Evolutionary conservation across 30 jellyfish, hydroid and myxozoan genomes (phyloP), one percentile per base, ranked within the genome.

Genomic region (Mastigias papua): DNA sequence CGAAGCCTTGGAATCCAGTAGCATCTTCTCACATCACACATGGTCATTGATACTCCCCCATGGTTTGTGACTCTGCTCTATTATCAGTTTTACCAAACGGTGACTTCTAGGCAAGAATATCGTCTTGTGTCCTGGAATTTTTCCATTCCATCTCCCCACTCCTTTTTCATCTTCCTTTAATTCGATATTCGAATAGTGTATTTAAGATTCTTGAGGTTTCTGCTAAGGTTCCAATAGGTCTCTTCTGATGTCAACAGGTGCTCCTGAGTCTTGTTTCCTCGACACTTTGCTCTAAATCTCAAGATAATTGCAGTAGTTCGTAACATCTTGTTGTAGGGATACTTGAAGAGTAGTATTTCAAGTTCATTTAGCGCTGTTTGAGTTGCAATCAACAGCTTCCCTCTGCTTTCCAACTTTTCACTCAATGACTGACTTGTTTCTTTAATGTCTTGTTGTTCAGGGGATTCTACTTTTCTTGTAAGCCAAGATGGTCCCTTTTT

Each of bases 31-130:
- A 80, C 31, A 26, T 57, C 16, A 20, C 89, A 34, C 86, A 80
- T 80, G 3, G 90, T 80, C 89, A 86, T 63, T 73, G 89, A 58
- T 28, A 86, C 95, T 86, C 89, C 95, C 95, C 89, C 84, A 48
- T 86, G 89, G 62, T 69, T 61, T 70, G 84, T 86, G 89, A 81
- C 84, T 62, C 49, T 74, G 78, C 89, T 74, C 75, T 30, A 86
- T 86, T 32, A 86, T 50, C 48, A 72, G 63, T 54, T 32, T 78
- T 69, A 58, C 93, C 93, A 48, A 70, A 34, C 75, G 75, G 76
- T 50, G 33, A 86, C 58, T 84, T 86, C 61, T 75, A 49, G 89
- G 95, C 89, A 73, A 46, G 84, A 86, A 86, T 54, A 86, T 86
- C 26, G 89, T 89, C 26, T 73, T 72, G 89, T 86, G 73, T 61